phyloP scores from a whole-genome alignment of 2,888 invertebrate species.

The Mycalesis mineus region DNA sequence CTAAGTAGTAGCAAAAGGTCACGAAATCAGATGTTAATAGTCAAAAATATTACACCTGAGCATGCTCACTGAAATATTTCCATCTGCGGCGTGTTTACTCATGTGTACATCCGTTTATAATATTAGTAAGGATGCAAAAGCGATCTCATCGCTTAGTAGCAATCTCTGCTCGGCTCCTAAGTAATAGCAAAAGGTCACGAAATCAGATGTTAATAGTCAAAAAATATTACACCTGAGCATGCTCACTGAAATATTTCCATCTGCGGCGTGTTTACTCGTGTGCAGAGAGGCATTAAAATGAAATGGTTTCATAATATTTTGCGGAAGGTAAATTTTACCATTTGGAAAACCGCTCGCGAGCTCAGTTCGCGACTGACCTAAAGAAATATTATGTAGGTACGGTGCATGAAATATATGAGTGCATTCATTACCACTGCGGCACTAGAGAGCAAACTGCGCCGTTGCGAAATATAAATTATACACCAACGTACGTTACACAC shows the following conservation, averaged over 20 bases:
- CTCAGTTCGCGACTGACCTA: slow-evolving; percentile 22
- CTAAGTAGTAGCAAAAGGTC: too few species aligned
- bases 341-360: slow-evolving; percentile 5
- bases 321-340: slow-evolving; percentile 1
- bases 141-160: too few species aligned
- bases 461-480: slow-evolving; percentile 21
- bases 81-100: not conserved
- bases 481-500: slow-evolving; percentile 14
- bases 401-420: slow-evolving; percentile 21
- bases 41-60: too few species aligned
- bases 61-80: too few species aligned
- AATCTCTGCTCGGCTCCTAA: too few species aligned
- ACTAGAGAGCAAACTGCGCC: slow-evolving; percentile 23
- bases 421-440: slow-evolving; percentile 28
- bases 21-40: too few species aligned
- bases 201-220: too few species aligned
- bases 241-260: too few species aligned
- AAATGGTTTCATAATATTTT: slow-evolving; percentile 6
- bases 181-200: too few species aligned
- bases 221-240: too few species aligned
- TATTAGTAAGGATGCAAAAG: too few species aligned
- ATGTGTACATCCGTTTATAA: too few species aligned
- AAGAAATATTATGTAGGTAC: slow-evolving; percentile 25
- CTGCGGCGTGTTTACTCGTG: not conserved
- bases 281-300: not conserved